Base-by-base conservation (phyloP, 1,140 invertebrate species). In the Hylyphantes graminicola region DNA sequence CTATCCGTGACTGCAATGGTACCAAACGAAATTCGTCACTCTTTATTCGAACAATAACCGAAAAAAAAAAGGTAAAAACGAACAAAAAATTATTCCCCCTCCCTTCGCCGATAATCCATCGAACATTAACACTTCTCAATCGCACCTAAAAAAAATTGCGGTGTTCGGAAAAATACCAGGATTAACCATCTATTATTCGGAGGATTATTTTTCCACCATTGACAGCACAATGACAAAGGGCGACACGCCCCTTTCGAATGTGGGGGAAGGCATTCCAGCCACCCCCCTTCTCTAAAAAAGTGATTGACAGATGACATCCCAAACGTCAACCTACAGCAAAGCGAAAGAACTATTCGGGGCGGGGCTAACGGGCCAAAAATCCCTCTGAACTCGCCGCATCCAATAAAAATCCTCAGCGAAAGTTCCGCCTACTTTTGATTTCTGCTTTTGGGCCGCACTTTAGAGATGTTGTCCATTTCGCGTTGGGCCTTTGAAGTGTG, bases 271-370 rank as follows among this genome's bases (percentile, higher is more conserved):
- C 6, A 67, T 48, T n/a, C n/a, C 63, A 21, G 7, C 48, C 21
- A 50, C 51, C 59, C 61, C 11, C 19, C 80, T 59, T 65, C 57
- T 75, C 80, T 35, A 35, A 83, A 64, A 80, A 73, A 74, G 80
- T 83, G 74, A 83, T 83, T 83, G 80, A 83, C 80, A 75, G 80
- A 64, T 83, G 80, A 74, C 80, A 74, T 48, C 70, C 55, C 63
- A 54, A 51, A 63, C 17, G 21, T 57, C 72, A 74, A 74, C 72
- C 72, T 74, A 74, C 72, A 65, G 61, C 76, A 21, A 53, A 54
- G 74, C 57, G 74, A 15, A 64, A 76, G n/a, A 50, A 55, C 73
- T 57, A n/a, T 5, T 19, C 7, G 57, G 19, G 80, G 80, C 61
- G 80, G 80, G 54, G 64, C n/a, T 19, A 35, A 17, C n/a, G 15